Evolutionary conservation across 1,140 invertebrate genomes (phyloP).

Genomic region (Leptinotarsa undecemlineata): DNA sequence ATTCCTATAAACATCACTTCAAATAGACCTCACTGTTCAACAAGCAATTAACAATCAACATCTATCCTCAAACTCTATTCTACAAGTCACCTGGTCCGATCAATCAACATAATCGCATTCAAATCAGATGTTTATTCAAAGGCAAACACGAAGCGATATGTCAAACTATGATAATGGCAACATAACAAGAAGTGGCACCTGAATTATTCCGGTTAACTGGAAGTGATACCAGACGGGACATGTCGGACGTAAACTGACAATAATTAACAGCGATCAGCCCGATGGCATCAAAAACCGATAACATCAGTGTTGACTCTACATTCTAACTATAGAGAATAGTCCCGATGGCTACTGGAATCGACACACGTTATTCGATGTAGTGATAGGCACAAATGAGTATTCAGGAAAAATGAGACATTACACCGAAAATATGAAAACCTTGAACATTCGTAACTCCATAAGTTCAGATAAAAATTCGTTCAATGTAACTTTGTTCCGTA

Average conservation of each 20-base stretch:
- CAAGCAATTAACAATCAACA: not conserved
- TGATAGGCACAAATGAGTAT: too few relatives aligned
- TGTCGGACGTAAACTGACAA: not conserved
- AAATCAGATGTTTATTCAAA: not conserved
- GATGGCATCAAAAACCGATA: not conserved
- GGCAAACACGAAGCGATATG: not conserved
- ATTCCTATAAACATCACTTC: too few relatives aligned
- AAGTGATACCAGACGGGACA: not conserved
- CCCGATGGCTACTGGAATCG: too few relatives aligned
- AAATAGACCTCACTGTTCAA: not conserved
- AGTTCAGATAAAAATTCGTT: too few relatives aligned
- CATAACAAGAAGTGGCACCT: conserved; percentile 2
- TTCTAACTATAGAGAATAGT: too few relatives aligned
- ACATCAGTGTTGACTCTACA: not conserved
- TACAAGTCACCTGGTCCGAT: not conserved
- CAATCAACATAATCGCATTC: not conserved
- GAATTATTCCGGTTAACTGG: not conserved
- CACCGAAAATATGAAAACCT: too few relatives aligned
- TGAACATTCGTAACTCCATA: too few relatives aligned
- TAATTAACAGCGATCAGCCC: not conserved
- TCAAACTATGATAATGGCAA: conserved; percentile 3
- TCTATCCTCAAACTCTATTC: not conserved
- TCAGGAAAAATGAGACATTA: too few relatives aligned
- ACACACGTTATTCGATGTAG: too few relatives aligned
- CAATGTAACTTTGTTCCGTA: too few relatives aligned